A percentile compares a stretch with the other conserved stretches of the same genome.
Evolutionary conservation across 2,797 vertebrate genomes (phyloP).

Genomic region (Periparus ater): DNA sequence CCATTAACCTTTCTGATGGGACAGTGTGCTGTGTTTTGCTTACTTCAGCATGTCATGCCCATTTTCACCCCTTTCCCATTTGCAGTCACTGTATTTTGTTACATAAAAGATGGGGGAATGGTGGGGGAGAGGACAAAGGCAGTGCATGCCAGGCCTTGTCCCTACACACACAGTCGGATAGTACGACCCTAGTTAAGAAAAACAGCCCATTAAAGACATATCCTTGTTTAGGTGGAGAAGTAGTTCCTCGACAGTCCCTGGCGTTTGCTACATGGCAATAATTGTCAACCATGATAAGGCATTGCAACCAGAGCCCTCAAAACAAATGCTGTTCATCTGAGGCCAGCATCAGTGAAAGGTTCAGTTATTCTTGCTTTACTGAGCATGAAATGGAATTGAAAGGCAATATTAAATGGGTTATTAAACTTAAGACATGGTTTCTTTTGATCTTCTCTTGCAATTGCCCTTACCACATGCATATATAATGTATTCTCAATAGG

Average conservation of each 20-base stretch:
- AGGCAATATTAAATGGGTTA: conserved; percentile 80
- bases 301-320: conserved; percentile 56
- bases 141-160: not conserved
- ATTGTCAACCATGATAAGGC: conserved; percentile 52
- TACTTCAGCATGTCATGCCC: not conserved
- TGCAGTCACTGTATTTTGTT: not conserved
- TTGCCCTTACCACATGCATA: conserved; percentile 40
- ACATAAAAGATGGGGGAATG: not conserved
- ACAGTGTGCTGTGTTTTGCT: conserved; percentile 60
- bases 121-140: not conserved
- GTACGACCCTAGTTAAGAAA: not conserved
- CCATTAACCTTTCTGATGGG: conserved; percentile 67
- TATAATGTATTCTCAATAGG: conserved; percentile 42
- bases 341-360: conserved; percentile 64
- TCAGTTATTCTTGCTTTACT: conserved; percentile 80
- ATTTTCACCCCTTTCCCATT: conserved; percentile 1
- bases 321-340: conserved; percentile 75
- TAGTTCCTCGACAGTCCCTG: not conserved
- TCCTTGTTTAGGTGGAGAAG: not conserved
- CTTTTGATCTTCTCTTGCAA: conserved; percentile 70
- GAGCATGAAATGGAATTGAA: conserved; percentile 83
- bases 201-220: not conserved
- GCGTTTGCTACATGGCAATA: conserved; percentile 14
- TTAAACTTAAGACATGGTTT: conserved; percentile 76
- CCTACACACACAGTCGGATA: not conserved